Base-by-base conservation (phyloP, 2,113 vertebrate genomes). In the Zosterops borbonicus region DNA sequence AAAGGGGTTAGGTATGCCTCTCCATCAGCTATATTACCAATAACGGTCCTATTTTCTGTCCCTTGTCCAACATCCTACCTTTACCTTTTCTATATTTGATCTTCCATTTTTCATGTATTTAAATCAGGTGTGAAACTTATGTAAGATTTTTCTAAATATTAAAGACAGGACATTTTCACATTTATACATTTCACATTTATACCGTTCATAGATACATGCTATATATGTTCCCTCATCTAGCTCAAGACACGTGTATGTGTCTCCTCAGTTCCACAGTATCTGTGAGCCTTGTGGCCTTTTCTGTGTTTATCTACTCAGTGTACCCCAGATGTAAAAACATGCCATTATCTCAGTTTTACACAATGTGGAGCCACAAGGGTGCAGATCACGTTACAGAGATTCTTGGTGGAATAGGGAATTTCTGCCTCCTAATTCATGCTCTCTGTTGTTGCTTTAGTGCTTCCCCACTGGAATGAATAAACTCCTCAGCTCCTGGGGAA, bases 21-120 rank as follows among this genome's bases (percentile, higher is more conserved):
- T 89, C 90, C 44, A 70, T 70, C 68, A 89, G 12, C 64, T 87
- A 0, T 55, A 35, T 62, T 67, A 77, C 86, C 91, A 74, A 59
- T 29, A 90, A 63, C 41, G 39, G 52, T 70, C 60, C 83, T 89
- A 80, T 95, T 95, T 95, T 93, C 71, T 81, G 42, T 52, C 27
- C 2, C 9, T 80, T 87, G 58, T n/a, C 78, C 82, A 91, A 60
- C 24, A 86, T 77, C 35, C 67, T 83, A 59, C 71, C 24, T 83
- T 80, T 92, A 62, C 71, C 27, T 83, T 80, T 92, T 86, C 79
- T 89, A 19, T 90, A 87, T 90, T 77, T 77, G 83, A 67, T 89
- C 58, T 81, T 90, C 46, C 18, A 20, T 69, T 74, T 94, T 58
- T 56, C 31, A 4, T 50, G 11, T 56, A n/a, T 75, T 93, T 88